Conservation (phyloP, 1,140 invertebrate genomes). For the Luehdorfia chinensis region DNA sequence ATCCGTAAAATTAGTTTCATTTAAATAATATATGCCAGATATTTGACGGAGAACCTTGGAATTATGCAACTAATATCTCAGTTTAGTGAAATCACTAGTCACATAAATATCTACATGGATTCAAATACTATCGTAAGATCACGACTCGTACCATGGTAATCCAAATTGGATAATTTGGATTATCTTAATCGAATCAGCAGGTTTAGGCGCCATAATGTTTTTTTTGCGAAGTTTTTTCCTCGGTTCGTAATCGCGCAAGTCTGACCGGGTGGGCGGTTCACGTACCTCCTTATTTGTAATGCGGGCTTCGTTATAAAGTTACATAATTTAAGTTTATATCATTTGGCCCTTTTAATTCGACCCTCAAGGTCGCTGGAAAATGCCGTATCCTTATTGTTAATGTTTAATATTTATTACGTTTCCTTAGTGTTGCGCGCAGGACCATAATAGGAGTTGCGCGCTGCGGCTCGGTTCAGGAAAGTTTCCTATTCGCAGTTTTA, state of each 20-base stretch:
- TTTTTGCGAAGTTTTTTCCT: conserved; percentile 4
- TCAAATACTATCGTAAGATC: too few relatives aligned
- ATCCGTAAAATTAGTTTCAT: too few relatives aligned
- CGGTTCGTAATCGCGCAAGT: neutral
- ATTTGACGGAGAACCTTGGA: too few relatives aligned
- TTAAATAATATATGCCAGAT: too few relatives aligned
- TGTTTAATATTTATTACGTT: neutral
- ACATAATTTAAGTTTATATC: too few relatives aligned
- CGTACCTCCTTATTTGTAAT: conserved; percentile 4
- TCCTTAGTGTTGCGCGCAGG: neutral
- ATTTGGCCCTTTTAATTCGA: neutral
- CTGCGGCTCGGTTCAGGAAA: conserved; percentile 3
- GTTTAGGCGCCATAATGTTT: conserved; percentile 5
- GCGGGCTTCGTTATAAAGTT: neutral
- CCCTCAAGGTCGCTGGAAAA: neutral
- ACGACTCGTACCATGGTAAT: too few relatives aligned
- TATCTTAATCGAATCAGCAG: conserved; percentile 7
- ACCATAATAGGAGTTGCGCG: conserved; percentile 9
- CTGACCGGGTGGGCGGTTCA: neutral
- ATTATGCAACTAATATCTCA: too few relatives aligned
- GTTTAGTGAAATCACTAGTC: too few relatives aligned
- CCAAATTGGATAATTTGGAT: too few relatives aligned
- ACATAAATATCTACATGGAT: too few relatives aligned
- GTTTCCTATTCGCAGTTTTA: too few relatives aligned
- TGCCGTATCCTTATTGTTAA: neutral